Evolutionary conservation across 2,888 invertebrate species (phyloP).

Genomic region (Drosophila seclusa): DNA sequence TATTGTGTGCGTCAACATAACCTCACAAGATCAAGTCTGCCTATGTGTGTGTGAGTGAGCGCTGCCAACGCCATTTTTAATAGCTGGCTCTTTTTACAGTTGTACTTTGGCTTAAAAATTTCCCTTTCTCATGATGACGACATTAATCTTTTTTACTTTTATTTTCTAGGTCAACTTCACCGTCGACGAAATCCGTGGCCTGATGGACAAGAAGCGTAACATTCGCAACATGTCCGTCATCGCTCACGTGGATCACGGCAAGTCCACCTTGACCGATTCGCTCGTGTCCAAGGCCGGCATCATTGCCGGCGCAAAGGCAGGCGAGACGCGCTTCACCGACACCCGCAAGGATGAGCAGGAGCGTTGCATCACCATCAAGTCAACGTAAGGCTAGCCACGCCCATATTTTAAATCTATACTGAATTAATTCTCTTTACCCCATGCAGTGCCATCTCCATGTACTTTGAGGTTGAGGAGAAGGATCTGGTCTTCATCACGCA

Average conservation of each 20-base stretch:
- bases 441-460: conserved; percentile 99
- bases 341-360: conserved; percentile 99
- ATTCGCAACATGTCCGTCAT: conserved; percentile 99
- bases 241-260: conserved; percentile 99
- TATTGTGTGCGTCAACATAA: conserved; percentile 49
- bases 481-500: conserved; percentile 97
- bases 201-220: conserved; percentile 99
- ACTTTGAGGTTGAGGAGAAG: conserved; percentile 97
- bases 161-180: conserved; percentile 98
- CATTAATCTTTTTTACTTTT: conserved; percentile 49
- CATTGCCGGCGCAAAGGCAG: conserved; percentile 99
- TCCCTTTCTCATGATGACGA: conserved; percentile 7
- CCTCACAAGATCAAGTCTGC: conserved; percentile 65
- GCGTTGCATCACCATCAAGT: conserved; percentile 99
- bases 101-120: background rate
- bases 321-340: conserved; percentile 99
- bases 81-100: conserved; percentile 44
- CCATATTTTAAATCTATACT: background rate
- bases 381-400: conserved; percentile 87
- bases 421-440: background rate
- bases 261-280: conserved; percentile 99
- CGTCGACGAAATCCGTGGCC: conserved; percentile 99
- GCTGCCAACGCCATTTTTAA: conserved; percentile 67
- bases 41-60: conserved; percentile 14
- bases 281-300: conserved; percentile 99